These are phyloP conservation scores for Urocolius indicus DNA, from an alignment of 2,113 vertebrate genomes.

Conservation along the genomic window DNA sequence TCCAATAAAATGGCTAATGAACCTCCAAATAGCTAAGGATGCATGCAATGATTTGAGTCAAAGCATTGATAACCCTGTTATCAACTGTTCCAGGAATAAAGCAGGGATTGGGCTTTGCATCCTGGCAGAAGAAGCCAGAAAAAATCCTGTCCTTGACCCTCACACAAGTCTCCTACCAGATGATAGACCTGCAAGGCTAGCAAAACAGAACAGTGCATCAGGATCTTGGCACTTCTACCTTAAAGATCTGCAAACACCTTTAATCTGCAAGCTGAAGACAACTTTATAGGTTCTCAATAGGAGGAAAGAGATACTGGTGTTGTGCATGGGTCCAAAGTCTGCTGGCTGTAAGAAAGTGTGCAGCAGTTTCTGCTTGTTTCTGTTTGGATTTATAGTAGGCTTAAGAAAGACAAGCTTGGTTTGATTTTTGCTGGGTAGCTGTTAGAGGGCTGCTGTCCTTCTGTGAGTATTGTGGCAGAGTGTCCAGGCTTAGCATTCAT, in stretches of 20 bases:
- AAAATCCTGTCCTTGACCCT: neutral
- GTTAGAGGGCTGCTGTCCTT: neutral
- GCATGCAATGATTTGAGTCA: neutral
- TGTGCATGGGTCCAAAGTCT: too few species aligned
- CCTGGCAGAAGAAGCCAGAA: neutral
- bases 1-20: neutral
- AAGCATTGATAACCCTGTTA: neutral
- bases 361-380: neutral
- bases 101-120: neutral
- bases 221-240: neutral
- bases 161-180: rapidly evolving
- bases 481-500: neutral
- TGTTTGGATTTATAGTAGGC: neutral
- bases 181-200: neutral
- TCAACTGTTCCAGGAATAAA: neutral
- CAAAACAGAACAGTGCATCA: neutral
- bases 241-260: neutral
- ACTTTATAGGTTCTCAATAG: neutral
- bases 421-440: neutral
- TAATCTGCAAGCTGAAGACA: neutral
- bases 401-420: neutral
- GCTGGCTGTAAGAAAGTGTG: neutral
- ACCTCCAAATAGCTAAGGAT: neutral
- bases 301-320: neutral
- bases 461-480: rapidly evolving